Conservation (phyloP, 2,113 vertebrate genomes). For the Lucifuga dentata region DNA sequence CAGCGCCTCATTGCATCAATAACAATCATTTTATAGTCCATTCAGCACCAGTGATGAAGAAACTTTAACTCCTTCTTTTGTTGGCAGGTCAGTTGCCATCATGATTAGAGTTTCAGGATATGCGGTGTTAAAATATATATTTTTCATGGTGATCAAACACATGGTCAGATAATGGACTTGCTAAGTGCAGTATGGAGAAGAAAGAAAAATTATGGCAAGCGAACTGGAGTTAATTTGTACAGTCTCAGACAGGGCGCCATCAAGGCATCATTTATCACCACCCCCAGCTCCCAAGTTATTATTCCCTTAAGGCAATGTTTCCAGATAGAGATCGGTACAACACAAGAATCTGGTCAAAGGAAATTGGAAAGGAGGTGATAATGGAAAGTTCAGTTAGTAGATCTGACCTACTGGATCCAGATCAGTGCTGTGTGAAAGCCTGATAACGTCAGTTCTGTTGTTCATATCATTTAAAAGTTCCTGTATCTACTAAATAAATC, state of each 20-base stretch:
- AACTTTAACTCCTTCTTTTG: conserved; percentile 14
- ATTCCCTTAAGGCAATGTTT: conserved; percentile 55
- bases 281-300: conserved; percentile 64
- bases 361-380: conserved; percentile 64
- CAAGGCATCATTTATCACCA: conserved; percentile 56
- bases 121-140: conserved; percentile 34
- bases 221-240: conserved; percentile 55
- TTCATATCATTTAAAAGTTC: neutral
- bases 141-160: conserved; percentile 41
- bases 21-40: conserved; percentile 13
- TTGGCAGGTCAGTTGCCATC: conserved; percentile 15
- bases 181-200: conserved; percentile 14
- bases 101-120: conserved; percentile 26
- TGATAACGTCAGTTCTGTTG: neutral
- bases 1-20: conserved; percentile 34
- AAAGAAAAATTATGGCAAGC: conserved; percentile 32
- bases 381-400: conserved; percentile 43
- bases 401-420: conserved; percentile 20
- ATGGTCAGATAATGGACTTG: conserved; percentile 31
- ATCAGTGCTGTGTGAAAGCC: conserved; percentile 9
- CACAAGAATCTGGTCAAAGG: conserved; percentile 54
- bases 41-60: conserved; percentile 8
- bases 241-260: conserved; percentile 42
- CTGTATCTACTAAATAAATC: neutral
- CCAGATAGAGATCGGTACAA: conserved; percentile 50